Conservation (phyloP, 2,113 vertebrate species). For the Otus sunia region DNA sequence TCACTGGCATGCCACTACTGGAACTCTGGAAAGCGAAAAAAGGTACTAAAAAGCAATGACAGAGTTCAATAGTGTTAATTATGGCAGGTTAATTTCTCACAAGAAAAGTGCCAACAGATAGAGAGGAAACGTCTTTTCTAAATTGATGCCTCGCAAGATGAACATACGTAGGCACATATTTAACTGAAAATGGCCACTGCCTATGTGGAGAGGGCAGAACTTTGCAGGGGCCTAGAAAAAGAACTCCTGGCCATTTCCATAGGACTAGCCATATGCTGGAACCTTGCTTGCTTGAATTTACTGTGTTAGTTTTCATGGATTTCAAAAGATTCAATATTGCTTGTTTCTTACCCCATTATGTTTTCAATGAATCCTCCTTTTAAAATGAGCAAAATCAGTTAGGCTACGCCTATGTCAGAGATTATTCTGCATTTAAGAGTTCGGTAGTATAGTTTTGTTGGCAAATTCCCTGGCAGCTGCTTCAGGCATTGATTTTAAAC, state of each 20-base stretch:
- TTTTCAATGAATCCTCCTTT: background rate
- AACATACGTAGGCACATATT: background rate
- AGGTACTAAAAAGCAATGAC: background rate
- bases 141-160: background rate
- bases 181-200: background rate
- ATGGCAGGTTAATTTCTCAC: background rate
- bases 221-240: background rate
- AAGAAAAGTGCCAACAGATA: background rate
- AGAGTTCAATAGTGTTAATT: background rate
- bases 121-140: background rate
- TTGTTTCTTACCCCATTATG: background rate
- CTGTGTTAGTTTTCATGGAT: background rate
- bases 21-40: constrained; percentile 24
- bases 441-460: background rate
- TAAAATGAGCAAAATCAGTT: background rate
- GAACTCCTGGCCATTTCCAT: background rate
- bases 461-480: background rate
- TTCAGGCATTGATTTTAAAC: background rate
- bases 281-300: background rate
- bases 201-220: background rate
- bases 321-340: background rate
- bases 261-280: background rate
- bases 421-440: background rate
- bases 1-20: background rate
- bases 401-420: background rate